These are phyloP conservation scores for Psix sp. DNA, from an alignment of 1,140 invertebrate genomes.

Conservation along the genomic window DNA sequence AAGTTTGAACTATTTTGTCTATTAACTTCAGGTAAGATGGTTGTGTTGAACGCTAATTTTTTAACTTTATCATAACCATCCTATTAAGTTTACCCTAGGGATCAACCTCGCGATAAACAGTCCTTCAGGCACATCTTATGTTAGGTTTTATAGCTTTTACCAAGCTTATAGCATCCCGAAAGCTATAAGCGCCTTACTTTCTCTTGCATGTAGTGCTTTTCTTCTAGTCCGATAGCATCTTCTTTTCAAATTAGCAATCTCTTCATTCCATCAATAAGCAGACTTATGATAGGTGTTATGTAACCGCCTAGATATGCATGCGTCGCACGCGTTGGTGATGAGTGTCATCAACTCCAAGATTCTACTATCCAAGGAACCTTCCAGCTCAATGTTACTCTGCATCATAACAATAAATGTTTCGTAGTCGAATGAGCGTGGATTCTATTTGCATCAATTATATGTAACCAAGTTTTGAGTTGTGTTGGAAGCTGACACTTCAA, in stretches of 20 bases:
- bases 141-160: neutral
- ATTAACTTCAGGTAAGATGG: neutral
- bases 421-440: conserved; percentile 1
- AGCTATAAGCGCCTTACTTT: neutral
- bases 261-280: conserved; percentile 5
- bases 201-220: neutral
- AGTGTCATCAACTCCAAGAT: conserved; percentile 1
- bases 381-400: neutral
- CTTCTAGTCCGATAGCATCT: conserved; percentile 1
- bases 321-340: neutral
- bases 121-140: too few relatives aligned
- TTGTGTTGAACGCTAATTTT: neutral
- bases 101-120: neutral
- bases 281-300: neutral
- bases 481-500: neutral
- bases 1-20: neutral
- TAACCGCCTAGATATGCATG: neutral
- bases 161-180: neutral
- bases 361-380: neutral
- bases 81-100: neutral
- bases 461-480: neutral
- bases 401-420: conserved; percentile 1
- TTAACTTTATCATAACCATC: neutral
- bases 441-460: neutral
- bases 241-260: conserved; percentile 1